Percentiles rank a stretch among this genome's conserved stretches.
Conservation (phyloP, 2,888 invertebrate species). For the Aleiodes alternator region DNA sequence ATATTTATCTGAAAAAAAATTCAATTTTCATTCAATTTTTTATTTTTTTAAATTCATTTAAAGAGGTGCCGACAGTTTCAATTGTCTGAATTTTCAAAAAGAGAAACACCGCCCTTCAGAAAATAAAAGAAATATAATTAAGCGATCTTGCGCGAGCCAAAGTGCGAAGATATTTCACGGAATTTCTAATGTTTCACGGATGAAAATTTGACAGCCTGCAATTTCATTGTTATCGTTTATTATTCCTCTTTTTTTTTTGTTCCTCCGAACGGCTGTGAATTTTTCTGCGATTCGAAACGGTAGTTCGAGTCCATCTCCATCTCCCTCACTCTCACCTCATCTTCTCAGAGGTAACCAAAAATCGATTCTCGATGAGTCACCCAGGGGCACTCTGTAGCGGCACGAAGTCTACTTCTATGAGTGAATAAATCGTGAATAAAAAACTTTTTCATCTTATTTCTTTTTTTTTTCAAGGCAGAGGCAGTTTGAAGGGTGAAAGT, state of each 20-base stretch:
- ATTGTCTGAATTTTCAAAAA: conserved; percentile 12
- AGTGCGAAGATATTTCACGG: conserved; percentile 71
- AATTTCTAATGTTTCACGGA: conserved; percentile 53
- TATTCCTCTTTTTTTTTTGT: conserved; percentile 18
- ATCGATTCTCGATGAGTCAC: conserved; percentile 49
- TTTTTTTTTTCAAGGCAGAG: conserved; percentile 18
- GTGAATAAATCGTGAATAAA: conserved; percentile 39
- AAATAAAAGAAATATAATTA: conserved; percentile 53
- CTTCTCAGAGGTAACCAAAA: conserved; percentile 12
- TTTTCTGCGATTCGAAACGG: conserved; percentile 46
- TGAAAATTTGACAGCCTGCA: conserved; percentile 44
- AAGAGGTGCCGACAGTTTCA: no score
- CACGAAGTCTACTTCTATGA: conserved; percentile 28
- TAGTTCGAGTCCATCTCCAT: conserved; percentile 36
- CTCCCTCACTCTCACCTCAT: conserved; percentile 21
- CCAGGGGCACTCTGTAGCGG: conserved; percentile 14
- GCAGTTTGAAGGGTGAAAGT: conserved; percentile 33
- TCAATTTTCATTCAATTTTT: no score
- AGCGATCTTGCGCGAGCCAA: conserved; percentile 53
- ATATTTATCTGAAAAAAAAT: no score
- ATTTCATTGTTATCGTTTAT: conserved; percentile 39
- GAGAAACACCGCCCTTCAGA: conserved; percentile 44
- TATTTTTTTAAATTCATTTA: no score
- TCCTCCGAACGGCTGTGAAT: conserved; percentile 35
- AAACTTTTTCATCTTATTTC: conserved; percentile 22